Evolutionary conservation across 2,797 vertebrate genomes (phyloP).

Genomic region (Geotrypetes seraphini): DNA sequence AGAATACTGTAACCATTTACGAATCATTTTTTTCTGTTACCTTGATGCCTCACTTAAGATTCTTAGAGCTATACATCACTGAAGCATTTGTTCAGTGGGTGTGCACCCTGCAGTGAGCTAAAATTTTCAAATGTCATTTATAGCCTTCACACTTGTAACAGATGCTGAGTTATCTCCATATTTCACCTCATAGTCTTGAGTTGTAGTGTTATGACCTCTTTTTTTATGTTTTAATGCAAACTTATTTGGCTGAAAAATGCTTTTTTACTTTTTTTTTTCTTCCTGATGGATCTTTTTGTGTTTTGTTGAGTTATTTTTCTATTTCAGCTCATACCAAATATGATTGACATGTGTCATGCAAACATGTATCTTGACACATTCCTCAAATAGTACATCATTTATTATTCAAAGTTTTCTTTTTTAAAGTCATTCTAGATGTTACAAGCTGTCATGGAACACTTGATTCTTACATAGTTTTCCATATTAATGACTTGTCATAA

Average conservation of each 20-base stretch:
- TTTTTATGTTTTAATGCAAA: too few species aligned
- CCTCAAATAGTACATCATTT: background rate
- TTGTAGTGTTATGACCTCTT: background rate
- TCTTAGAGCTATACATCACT: slow-evolving; percentile 3
- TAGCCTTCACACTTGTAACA: slow-evolving; percentile 2
- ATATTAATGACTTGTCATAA: too few species aligned
- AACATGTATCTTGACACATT: background rate
- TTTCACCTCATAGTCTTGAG: background rate
- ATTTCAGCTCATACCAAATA: background rate
- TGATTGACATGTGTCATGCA: background rate
- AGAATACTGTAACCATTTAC: too few species aligned
- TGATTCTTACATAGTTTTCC: too few species aligned
- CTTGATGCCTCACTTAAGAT: slow-evolving; percentile 7
- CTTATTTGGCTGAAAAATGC: background rate
- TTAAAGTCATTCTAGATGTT: background rate
- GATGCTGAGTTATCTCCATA: slow-evolving; percentile 5
- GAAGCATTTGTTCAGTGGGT: slow-evolving; percentile 16
- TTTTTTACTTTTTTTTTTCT: background rate
- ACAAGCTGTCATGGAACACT: too few species aligned
- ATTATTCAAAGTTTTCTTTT: background rate
- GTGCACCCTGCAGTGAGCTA: slow-evolving; percentile 12
- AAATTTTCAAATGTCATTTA: slow-evolving; percentile 3
- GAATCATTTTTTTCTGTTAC: too few species aligned
- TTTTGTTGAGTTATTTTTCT: background rate
- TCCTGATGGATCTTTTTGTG: background rate